Conservation (phyloP, 2,113 vertebrate genomes). For the Dipodomys ordii region DNA sequence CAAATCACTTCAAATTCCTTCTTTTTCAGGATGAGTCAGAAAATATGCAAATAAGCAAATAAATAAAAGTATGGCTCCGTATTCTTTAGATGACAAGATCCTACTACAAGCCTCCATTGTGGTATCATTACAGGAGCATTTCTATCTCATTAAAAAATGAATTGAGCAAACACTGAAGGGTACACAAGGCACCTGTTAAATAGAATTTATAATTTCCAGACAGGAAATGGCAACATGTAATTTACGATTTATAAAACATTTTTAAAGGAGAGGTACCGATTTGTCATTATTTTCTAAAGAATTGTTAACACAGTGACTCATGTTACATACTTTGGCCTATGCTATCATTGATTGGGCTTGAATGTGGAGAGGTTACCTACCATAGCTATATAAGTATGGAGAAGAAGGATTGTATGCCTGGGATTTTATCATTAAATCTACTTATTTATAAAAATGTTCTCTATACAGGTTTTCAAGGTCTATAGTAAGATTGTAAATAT, state of each 20-base stretch:
- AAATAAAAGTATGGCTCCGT: slow-evolving; percentile 28
- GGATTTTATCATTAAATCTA: not conserved
- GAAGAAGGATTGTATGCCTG: not conserved
- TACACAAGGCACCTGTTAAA: not conserved
- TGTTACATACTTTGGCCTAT: not conserved
- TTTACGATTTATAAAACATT: slow-evolving; percentile 10
- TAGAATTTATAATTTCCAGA: slow-evolving; percentile 38
- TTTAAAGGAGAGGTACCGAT: not conserved
- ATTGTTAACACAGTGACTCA: not conserved
- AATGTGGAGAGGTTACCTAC: not conserved
- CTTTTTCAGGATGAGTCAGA: slow-evolving; percentile 38
- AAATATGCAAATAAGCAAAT: slow-evolving; percentile 41
- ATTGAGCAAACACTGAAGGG: not conserved
- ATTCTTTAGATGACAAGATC: not conserved
- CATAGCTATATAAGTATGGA: not conserved
- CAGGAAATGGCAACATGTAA: slow-evolving; percentile 16
- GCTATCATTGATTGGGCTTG: not conserved
- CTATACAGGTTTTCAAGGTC: not conserved
- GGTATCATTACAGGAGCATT: slow-evolving; percentile 29
- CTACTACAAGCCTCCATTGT: slow-evolving; percentile 1
- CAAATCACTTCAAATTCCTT: slow-evolving; percentile 27
- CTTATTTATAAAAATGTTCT: not conserved
- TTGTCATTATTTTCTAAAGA: not conserved
- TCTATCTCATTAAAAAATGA: slow-evolving; percentile 48
- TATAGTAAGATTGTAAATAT: not conserved